Percentiles rank a stretch among this genome's conserved stretches.
Conservation (phyloP, 2,113 vertebrate species). For the Reinhardtius hippoglossoides region DNA sequence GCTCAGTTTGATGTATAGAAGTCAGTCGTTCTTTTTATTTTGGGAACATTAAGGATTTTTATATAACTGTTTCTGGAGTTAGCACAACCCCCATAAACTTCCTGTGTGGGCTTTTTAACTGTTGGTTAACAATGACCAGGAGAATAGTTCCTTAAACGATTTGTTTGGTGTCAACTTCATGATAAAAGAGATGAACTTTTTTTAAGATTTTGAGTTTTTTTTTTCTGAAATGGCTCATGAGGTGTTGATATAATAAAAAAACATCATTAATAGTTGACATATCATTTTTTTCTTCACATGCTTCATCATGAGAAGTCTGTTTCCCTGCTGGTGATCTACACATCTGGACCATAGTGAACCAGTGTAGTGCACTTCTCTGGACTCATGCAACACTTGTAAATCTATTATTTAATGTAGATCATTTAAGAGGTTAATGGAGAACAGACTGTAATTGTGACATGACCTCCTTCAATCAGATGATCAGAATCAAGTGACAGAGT, state of each 20-base stretch:
- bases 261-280: too few species aligned
- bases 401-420: constrained; percentile 20
- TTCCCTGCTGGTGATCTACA: background rate
- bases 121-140: background rate
- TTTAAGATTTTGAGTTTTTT: background rate
- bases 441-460: background rate
- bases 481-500: constrained; percentile 1
- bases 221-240: too few species aligned
- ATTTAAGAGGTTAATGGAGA: constrained; percentile 1
- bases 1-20: background rate
- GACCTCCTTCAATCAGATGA: background rate
- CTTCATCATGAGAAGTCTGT: background rate
- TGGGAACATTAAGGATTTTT: background rate
- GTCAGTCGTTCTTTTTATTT: background rate
- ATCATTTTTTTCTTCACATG: background rate
- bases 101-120: background rate
- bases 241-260: too few species aligned
- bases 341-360: background rate
- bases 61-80: background rate
- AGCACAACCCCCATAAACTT: background rate
- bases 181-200: background rate
- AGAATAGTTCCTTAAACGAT: constrained; percentile 1
- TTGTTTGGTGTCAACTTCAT: background rate
- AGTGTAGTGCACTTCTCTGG: constrained; percentile 14
- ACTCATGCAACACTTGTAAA: constrained; percentile 1